Percentiles rank a stretch among this genome's conserved stretches.
phyloP scores from a whole-genome alignment of 2,797 vertebrate species.

The Numenius phaeopus region DNA sequence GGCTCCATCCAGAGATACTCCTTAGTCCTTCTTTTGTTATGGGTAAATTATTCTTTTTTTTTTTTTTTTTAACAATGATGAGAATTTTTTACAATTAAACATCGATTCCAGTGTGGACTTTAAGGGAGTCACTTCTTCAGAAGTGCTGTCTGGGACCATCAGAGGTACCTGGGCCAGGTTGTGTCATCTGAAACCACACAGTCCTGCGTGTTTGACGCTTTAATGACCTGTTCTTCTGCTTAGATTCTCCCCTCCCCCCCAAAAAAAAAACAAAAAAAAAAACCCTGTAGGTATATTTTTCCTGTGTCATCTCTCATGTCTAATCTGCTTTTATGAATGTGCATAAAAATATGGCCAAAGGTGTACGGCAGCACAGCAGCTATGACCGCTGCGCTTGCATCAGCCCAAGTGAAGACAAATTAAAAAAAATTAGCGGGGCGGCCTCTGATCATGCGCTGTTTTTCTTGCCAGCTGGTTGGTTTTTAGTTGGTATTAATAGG shows the following conservation, averaged over 20 bases:
- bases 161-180: neutral
- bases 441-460: neutral
- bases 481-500: constrained; percentile 10
- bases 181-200: neutral
- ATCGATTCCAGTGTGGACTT: accelerated
- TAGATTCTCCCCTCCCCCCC: neutral
- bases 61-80: accelerated
- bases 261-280: too few relatives aligned
- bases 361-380: neutral
- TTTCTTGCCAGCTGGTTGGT: neutral
- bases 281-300: neutral
- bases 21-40: neutral
- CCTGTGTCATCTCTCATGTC: accelerated
- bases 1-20: accelerated
- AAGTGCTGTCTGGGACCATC: neutral
- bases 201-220: neutral
- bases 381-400: accelerated
- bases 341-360: neutral
- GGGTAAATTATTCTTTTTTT: neutral
- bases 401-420: neutral
- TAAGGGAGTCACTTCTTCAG: neutral
- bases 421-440: neutral
- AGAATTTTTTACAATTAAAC: neutral
- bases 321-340: neutral
- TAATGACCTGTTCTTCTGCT: neutral